These are phyloP conservation scores for Rutpela maculata DNA, from an alignment of 2,888 invertebrate genomes.

Conservation along the genomic window DNA sequence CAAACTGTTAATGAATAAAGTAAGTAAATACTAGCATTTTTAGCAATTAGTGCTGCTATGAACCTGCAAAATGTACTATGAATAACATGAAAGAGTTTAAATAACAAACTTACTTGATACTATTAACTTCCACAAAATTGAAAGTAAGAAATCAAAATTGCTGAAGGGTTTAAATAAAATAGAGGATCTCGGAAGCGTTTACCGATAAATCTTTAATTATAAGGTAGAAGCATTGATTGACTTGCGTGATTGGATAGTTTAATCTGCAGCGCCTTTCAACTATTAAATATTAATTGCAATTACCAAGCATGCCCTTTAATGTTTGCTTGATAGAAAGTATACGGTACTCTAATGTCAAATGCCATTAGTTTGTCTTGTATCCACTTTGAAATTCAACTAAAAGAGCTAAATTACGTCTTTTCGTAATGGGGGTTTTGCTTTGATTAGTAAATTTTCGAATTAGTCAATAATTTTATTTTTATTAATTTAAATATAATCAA, in stretches of 20 bases:
- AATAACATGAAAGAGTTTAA: too few species aligned
- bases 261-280: constrained; percentile 62
- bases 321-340: constrained; percentile 18
- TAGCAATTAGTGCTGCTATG: too few species aligned
- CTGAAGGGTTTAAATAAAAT: constrained; percentile 44
- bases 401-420: neutral
- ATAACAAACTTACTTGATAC: neutral
- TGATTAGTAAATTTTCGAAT: too few species aligned
- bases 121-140: neutral
- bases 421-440: neutral
- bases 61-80: too few species aligned
- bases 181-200: constrained; percentile 46
- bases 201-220: constrained; percentile 58
- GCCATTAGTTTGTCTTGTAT: constrained; percentile 17
- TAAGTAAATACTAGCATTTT: too few species aligned
- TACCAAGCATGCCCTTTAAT: constrained; percentile 39
- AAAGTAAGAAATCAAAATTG: constrained; percentile 44
- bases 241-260: constrained; percentile 68
- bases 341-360: neutral
- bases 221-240: constrained; percentile 53
- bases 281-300: constrained; percentile 65
- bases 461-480: too few species aligned
- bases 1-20: too few species aligned
- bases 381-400: neutral
- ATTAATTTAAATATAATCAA: too few species aligned